Percentiles rank a stretch among this genome's conserved stretches.
Conservation (phyloP, 2,113 vertebrate species). For the Neopipo cinnamomea region DNA sequence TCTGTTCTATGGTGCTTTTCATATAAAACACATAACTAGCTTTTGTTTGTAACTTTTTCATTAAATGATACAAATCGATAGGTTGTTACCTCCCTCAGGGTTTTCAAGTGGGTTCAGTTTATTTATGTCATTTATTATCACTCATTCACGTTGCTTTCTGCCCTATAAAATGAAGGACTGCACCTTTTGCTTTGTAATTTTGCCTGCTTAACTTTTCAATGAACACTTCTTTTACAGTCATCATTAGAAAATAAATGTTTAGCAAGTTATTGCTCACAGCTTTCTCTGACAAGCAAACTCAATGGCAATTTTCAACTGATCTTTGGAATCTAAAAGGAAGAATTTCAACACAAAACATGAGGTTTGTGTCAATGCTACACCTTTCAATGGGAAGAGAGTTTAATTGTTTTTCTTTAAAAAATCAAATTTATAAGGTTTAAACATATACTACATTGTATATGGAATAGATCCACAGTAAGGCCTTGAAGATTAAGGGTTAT, state of each 20-base stretch:
- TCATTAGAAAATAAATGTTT: neutral
- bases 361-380: rapidly evolving
- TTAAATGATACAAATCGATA: neutral
- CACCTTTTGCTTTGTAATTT: neutral
- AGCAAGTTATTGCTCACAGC: neutral
- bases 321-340: neutral
- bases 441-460: neutral
- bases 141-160: neutral
- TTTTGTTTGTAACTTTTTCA: constrained; percentile 5
- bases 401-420: neutral
- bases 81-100: neutral
- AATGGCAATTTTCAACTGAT: neutral
- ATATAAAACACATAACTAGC: neutral
- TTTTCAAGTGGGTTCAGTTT: neutral
- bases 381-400: neutral
- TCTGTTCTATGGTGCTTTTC: neutral
- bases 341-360: neutral
- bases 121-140: neutral
- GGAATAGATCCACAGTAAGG: neutral
- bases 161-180: neutral
- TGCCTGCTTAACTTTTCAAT: constrained; percentile 5
- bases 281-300: neutral
- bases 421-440: neutral
- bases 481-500: neutral
- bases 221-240: neutral